These are phyloP conservation scores for Limnodromus scolopaceus DNA, from an alignment of 2,797 vertebrate species.

Conservation along the genomic window DNA sequence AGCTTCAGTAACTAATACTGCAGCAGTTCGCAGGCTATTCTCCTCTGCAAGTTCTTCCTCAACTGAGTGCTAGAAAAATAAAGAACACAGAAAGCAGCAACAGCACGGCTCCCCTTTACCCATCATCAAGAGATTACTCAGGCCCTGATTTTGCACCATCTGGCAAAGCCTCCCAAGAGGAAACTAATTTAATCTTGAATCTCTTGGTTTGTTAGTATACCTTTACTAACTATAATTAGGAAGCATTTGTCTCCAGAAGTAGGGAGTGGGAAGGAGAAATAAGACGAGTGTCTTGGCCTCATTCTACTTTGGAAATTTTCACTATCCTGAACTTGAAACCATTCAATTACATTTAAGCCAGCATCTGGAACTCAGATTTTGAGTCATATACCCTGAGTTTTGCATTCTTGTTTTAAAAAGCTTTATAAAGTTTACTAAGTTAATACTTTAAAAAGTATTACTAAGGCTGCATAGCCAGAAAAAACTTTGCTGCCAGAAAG, in stretches of 20 bases:
- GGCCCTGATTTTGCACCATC: not conserved
- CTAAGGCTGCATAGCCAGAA: not conserved
- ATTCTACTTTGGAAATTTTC: not conserved
- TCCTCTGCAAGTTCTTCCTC: not conserved
- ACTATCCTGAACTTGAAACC: not conserved
- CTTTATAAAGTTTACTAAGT: too few relatives aligned
- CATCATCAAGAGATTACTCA: not conserved
- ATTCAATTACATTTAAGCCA: not conserved
- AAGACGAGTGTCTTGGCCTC: not conserved
- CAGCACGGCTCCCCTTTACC: not conserved
- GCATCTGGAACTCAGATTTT: slow-evolving; percentile 3
- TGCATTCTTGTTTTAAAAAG: not conserved
- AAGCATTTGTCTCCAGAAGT: not conserved
- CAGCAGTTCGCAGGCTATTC: not conserved
- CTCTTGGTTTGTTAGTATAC: not conserved
- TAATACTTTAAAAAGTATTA: not conserved
- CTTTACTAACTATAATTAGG: not conserved
- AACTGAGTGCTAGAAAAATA: not conserved
- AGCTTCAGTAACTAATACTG: not conserved
- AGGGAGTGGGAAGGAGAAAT: not conserved
- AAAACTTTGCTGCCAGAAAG: not conserved
- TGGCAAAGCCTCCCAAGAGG: not conserved
- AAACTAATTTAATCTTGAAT: not conserved
- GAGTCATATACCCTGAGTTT: not conserved
- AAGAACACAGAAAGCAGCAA: not conserved